Conservation (phyloP, 2,888 invertebrate species). For the Deilephila elpenor region DNA sequence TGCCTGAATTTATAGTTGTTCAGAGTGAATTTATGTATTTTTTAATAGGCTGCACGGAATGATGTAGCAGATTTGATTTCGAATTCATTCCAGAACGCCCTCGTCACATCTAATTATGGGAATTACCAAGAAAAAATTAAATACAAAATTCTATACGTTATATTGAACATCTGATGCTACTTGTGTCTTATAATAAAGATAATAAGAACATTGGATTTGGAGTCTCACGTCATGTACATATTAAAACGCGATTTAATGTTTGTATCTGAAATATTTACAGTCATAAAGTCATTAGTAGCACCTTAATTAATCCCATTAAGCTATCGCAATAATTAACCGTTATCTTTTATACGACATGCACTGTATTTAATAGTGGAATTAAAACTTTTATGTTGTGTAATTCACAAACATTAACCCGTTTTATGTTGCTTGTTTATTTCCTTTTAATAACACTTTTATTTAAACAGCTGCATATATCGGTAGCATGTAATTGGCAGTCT, state of each 20-base stretch:
- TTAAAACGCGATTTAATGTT: not conserved
- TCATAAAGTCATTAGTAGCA: slow-evolving; percentile 5
- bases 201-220: not conserved
- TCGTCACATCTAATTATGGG: too few relatives aligned
- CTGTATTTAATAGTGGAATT: not conserved
- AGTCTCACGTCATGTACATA: not conserved
- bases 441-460: not conserved
- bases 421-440: not conserved
- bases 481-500: not conserved
- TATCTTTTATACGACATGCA: slow-evolving; percentile 15
- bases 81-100: too few relatives aligned
- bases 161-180: too few relatives aligned
- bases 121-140: too few relatives aligned
- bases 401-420: slow-evolving; percentile 12
- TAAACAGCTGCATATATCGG: not conserved
- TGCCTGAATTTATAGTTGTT: too few relatives aligned
- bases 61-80: too few relatives aligned
- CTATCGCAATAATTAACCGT: slow-evolving; percentile 9
- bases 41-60: too few relatives aligned
- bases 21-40: too few relatives aligned
- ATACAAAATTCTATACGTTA: too few relatives aligned
- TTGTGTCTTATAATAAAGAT: too few relatives aligned
- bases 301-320: slow-evolving; percentile 21
- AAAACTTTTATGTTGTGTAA: slow-evolving; percentile 12
- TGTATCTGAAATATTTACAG: slow-evolving; percentile 8